Percentiles rank a stretch among this genome's conserved stretches.
These are phyloP conservation scores for Barbus barbus DNA, from an alignment of 2,113 vertebrate genomes.

Conservation along the genomic window DNA sequence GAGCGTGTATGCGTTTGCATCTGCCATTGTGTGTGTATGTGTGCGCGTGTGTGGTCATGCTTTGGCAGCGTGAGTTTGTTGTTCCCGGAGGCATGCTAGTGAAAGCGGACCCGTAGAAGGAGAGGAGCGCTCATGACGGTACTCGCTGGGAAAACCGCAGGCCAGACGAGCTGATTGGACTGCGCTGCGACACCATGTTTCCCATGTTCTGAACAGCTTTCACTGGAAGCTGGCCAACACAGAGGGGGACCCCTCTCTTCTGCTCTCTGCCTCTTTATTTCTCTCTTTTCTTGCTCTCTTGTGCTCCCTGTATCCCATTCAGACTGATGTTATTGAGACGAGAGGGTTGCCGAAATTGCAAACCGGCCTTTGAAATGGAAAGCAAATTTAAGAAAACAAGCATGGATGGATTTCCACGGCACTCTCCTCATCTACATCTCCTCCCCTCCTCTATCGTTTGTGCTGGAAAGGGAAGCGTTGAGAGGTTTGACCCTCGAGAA, in stretches of 20 bases:
- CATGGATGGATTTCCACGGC: neutral
- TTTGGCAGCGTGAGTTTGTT: constrained; percentile 83
- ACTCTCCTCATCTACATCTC: neutral
- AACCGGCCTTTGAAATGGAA: constrained; percentile 58
- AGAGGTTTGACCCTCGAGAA: neutral
- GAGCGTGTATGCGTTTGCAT: constrained; percentile 38
- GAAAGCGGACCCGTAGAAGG: constrained; percentile 58
- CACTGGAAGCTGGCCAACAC: constrained; percentile 85
- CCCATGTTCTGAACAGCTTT: constrained; percentile 92
- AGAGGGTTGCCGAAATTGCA: constrained; percentile 57
- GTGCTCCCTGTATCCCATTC: constrained; percentile 22
- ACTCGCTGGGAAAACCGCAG: constrained; percentile 87
- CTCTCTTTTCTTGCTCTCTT: constrained; percentile 9
- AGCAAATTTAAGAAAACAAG: constrained; percentile 59
- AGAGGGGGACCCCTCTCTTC: constrained; percentile 69
- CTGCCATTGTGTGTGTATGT: constrained; percentile 41
- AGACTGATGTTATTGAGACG: constrained; percentile 62
- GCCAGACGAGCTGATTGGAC: constrained; percentile 88
- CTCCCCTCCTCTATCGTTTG: constrained; percentile 3
- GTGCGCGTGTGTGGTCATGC: constrained; percentile 57
- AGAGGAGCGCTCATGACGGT: constrained; percentile 50
- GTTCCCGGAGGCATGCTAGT: constrained; percentile 85
- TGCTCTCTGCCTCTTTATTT: neutral
- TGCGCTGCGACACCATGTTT: constrained; percentile 87
- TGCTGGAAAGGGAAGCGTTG: constrained; percentile 4